Conservation (phyloP, 2,888 invertebrate genomes). For the Parapristionchus giblindavisi region DNA sequence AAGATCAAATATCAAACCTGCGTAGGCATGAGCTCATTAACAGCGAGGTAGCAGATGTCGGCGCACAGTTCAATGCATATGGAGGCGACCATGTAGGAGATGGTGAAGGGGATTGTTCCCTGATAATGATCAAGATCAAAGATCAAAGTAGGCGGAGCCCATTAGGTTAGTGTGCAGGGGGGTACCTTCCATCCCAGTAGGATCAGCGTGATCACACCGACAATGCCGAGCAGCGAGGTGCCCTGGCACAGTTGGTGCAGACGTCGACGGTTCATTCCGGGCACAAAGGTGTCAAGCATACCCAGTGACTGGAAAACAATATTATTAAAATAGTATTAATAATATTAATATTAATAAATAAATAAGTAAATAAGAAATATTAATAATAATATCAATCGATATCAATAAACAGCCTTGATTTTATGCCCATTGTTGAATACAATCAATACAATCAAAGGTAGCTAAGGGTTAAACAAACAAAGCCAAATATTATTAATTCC, state of each 20-base stretch:
- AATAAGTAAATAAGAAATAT: no score
- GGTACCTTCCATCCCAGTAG: conserved; percentile 4
- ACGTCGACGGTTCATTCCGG: conserved; percentile 25
- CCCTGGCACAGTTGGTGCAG: conserved; percentile 18
- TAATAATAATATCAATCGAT: no score
- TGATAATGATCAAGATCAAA: background rate
- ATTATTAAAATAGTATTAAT: no score
- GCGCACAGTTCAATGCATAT: conserved; percentile 23
- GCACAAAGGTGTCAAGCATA: conserved; percentile 1
- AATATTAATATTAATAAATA: no score
- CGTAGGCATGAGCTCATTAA: conserved; percentile 26
- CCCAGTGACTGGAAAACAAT: background rate
- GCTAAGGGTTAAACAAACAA: no score
- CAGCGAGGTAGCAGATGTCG: conserved; percentile 20
- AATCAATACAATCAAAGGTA: no score
- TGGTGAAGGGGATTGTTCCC: conserved; percentile 24
- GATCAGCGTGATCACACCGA: conserved; percentile 11
- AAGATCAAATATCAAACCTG: background rate
- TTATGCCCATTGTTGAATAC: no score
- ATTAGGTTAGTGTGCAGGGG: background rate
- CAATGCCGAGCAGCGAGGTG: conserved; percentile 3
- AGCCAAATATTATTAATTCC: no score
- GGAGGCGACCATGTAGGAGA: conserved; percentile 30
- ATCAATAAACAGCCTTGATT: no score
- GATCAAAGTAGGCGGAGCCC: background rate